A percentile compares a stretch with the other conserved stretches of the same genome.
Conservation (phyloP, 2,113 vertebrate genomes). For the Mellivora capensis region DNA sequence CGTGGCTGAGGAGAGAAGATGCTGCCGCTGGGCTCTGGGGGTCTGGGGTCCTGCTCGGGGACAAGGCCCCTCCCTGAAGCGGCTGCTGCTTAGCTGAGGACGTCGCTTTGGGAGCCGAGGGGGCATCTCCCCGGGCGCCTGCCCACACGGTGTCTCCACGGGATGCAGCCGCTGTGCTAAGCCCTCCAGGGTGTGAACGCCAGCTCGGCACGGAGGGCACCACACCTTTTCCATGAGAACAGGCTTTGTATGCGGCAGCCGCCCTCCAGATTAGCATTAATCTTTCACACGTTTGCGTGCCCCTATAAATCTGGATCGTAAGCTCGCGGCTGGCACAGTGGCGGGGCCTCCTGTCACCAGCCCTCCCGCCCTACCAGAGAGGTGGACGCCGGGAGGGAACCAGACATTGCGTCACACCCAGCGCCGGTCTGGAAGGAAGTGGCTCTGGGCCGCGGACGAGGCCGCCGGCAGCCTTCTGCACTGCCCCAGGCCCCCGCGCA, state of each 20-base stretch:
- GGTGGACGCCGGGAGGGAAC: background rate
- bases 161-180: background rate
- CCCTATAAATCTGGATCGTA: background rate
- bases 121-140: background rate
- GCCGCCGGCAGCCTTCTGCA: background rate
- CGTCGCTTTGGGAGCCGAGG: background rate
- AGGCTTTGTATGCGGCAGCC: background rate
- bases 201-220: background rate
- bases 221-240: background rate
- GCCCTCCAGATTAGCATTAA: background rate
- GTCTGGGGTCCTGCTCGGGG: background rate
- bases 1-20: background rate
- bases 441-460: background rate
- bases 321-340: background rate
- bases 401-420: background rate
- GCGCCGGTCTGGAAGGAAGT: background rate
- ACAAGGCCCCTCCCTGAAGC: background rate
- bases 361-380: background rate
- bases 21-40: background rate
- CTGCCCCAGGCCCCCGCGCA: background rate
- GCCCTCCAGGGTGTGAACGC: too few species aligned
- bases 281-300: background rate
- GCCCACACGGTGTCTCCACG: fast-evolving
- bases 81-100: background rate
- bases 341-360: background rate